Evolutionary conservation across 2,888 invertebrate species (phyloP), one percentile per base, ranked within the genome.

Genomic region (Latheticus oryzae): DNA sequence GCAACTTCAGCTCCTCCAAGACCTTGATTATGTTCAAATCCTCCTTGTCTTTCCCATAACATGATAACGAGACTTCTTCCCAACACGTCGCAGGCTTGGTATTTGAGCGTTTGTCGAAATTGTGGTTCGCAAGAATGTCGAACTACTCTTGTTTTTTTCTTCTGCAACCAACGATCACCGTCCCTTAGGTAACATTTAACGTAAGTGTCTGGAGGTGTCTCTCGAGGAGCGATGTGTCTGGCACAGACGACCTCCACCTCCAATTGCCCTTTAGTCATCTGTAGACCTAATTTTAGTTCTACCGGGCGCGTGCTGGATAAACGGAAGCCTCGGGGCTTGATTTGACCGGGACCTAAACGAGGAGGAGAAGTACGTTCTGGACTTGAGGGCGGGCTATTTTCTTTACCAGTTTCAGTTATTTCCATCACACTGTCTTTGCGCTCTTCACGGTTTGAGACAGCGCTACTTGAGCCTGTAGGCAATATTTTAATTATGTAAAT

Each of bases 121-220:
- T 90, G 86, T 2, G 95, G 95, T 74, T 93, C 91, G 52, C 87
- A 87, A 40, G 89, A 88, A 73, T 91, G 91, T 47, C 91, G 85
- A 11, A 91, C 84, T 16, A 94, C 89, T 33, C 92, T 85, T 1
- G 95, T 96, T 79, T 96, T 96, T 73, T 93, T 89, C 80, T 95
- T 95, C 78, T 94, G 93, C 57, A 95, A 81, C 86, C 93, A 89
- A 64, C 91, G 88, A 63, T 93, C 93, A 13, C 92, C 92, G 74
- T 95, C 94, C 55, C 93, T 88, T 57, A 95, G 83, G 76, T 95
- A 95, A 64, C 94, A 95, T 80, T 96, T 95, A 47, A 95, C 94
- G 80, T 96, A 96, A 11, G 95, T 95, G 76, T 96, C 95, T 75
- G 88, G 83, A 65, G 88, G 87, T 43, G 88, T 87, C 70, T 90